These are phyloP conservation scores for Empidonax alnorum DNA, from an alignment of 2,113 vertebrate genomes.

Conservation along the genomic window DNA sequence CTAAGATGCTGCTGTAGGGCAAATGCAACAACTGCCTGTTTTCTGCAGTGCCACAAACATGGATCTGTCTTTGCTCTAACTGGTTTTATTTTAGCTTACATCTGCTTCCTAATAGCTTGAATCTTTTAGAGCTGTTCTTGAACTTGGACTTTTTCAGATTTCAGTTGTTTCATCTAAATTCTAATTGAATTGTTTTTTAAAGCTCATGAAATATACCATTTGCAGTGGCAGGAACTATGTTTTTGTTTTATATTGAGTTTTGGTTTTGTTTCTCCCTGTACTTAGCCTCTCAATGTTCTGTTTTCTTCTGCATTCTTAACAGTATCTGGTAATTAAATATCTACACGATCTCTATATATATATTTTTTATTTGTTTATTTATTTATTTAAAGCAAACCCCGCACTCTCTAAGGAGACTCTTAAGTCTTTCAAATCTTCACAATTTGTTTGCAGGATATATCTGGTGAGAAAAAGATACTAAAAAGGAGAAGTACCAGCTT, in stretches of 20 bases:
- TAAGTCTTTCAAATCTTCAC: neutral
- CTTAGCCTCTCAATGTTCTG: neutral
- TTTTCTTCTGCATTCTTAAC: neutral
- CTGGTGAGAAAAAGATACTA: neutral
- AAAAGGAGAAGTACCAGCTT: neutral
- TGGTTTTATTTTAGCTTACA: conserved; percentile 6
- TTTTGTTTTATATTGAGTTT: neutral
- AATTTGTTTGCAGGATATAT: neutral
- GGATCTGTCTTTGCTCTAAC: neutral
- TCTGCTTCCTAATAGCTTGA: neutral
- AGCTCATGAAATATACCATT: neutral
- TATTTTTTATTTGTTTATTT: neutral
- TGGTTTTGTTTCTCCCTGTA: neutral
- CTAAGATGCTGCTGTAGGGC: neutral
- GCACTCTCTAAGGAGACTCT: neutral
- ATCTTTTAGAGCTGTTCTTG: neutral
- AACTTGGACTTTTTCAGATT: neutral
- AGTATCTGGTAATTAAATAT: neutral
- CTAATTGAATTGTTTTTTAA: neutral
- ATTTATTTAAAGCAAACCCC: neutral
- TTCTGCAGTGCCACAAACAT: neutral
- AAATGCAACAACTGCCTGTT: neutral
- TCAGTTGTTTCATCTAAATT: neutral
- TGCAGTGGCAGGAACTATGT: accelerated
- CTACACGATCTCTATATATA: neutral